These are phyloP conservation scores for Zeus faber DNA, from an alignment of 2,113 vertebrate genomes.

Conservation along the genomic window DNA sequence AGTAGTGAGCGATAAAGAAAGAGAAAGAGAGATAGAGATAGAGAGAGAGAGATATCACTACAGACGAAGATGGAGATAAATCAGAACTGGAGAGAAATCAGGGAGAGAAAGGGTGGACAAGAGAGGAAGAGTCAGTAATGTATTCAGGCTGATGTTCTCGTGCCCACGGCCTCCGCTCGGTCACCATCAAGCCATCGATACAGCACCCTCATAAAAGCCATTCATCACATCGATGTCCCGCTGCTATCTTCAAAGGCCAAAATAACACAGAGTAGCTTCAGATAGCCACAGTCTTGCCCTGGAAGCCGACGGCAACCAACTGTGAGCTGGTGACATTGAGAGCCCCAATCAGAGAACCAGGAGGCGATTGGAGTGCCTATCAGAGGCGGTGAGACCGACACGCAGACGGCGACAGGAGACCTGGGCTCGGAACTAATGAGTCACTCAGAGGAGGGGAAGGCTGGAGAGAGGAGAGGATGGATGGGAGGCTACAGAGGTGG, in stretches of 20 bases:
- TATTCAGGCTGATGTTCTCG: constrained; percentile 51
- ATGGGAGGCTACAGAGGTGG: not conserved
- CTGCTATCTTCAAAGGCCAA: constrained; percentile 64
- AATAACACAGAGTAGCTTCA: constrained; percentile 45
- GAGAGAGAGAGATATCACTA: constrained; percentile 28
- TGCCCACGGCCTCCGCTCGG: constrained; percentile 43
- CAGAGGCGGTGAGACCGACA: constrained; percentile 22
- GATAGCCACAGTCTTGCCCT: constrained; percentile 31
- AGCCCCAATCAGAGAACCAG: constrained; percentile 18
- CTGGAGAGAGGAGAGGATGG: constrained; percentile 1
- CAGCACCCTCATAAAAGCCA: constrained; percentile 57
- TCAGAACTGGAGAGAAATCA: constrained; percentile 24
- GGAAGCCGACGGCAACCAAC: constrained; percentile 24
- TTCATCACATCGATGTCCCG: constrained; percentile 70
- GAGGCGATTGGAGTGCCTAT: constrained; percentile 18
- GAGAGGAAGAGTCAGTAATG: constrained; percentile 27
- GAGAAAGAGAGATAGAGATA: constrained; percentile 22
- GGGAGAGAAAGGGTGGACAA: constrained; percentile 9
- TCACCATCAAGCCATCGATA: constrained; percentile 59
- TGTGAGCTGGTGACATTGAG: constrained; percentile 16
- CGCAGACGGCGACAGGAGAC: constrained; percentile 29
- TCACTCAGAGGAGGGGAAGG: constrained; percentile 21
- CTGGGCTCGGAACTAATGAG: constrained; percentile 28
- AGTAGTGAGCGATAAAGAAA: constrained; percentile 4
- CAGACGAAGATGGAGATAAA: not conserved